phyloP scores from a whole-genome alignment of 2,888 invertebrate species.

The Carterocephalus palaemon region DNA sequence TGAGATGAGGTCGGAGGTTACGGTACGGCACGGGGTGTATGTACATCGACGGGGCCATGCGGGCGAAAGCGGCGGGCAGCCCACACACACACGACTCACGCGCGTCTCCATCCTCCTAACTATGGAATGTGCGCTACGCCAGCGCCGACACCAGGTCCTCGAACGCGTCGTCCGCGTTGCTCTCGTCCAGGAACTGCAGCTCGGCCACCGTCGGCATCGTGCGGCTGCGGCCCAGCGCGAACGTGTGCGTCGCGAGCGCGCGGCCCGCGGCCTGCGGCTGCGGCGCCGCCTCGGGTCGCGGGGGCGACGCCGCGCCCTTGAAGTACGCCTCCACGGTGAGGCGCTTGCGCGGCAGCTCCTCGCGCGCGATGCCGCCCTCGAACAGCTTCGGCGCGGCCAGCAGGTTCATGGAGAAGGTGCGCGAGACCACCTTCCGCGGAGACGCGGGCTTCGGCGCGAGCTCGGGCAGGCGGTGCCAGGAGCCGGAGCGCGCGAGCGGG shows the following conservation, averaged over 20 bases:
- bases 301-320: constrained; percentile 52
- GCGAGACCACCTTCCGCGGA: constrained; percentile 63
- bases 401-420: constrained; percentile 87
- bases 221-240: constrained; percentile 84
- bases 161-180: constrained; percentile 92
- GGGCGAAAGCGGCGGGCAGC: constrained; percentile 64
- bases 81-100: constrained; percentile 78
- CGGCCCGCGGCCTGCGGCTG: constrained; percentile 36
- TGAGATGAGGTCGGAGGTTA: constrained; percentile 60
- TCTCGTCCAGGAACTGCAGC: constrained; percentile 84
- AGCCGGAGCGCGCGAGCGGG: constrained; percentile 90
- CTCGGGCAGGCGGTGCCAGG: constrained; percentile 86
- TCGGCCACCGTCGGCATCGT: constrained; percentile 87
- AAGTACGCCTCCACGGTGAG: constrained; percentile 87
- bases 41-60: constrained; percentile 57
- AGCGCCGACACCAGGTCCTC: constrained; percentile 87
- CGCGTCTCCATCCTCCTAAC: constrained; percentile 72
- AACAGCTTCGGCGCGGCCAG: constrained; percentile 87
- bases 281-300: constrained; percentile 34
- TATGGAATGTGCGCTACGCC: constrained; percentile 72
- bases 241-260: constrained; percentile 66
- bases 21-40: constrained; percentile 56
- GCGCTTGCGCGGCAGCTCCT: constrained; percentile 83
- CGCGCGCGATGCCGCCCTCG: constrained; percentile 86
- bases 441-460: constrained; percentile 58